Percentiles rank a stretch among this genome's conserved stretches.
Evolutionary conservation across 2,888 invertebrate species (phyloP).

Genomic region (Chalcis sispes): DNA sequence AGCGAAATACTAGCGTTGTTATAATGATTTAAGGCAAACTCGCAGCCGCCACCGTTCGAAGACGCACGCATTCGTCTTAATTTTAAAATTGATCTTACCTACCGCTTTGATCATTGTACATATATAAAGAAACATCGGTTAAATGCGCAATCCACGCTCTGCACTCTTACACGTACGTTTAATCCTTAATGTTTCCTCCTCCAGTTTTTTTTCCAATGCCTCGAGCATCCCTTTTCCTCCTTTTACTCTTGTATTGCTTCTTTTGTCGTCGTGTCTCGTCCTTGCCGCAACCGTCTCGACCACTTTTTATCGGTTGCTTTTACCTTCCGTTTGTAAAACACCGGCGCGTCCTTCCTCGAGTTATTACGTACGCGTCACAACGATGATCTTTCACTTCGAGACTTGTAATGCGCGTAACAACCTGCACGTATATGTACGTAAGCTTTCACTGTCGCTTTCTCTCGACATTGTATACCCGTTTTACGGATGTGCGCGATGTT

Average conservation of each 20-base stretch:
- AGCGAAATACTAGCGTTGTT: neutral
- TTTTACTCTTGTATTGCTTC: too few species aligned
- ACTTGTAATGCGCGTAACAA: too few species aligned
- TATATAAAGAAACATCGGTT: too few species aligned
- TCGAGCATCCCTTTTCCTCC: too few species aligned
- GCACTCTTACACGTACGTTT: neutral
- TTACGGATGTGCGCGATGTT: conserved; percentile 31
- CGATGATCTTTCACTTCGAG: conserved; percentile 43
- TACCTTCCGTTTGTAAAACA: neutral
- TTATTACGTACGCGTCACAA: conserved; percentile 4
- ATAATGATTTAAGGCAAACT: conserved; percentile 26
- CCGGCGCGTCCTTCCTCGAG: neutral
- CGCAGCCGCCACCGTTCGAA: neutral
- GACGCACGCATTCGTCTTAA: conserved; percentile 36
- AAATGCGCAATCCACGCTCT: neutral
- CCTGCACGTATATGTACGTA: conserved; percentile 1
- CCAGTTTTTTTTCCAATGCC: neutral
- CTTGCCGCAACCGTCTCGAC: neutral
- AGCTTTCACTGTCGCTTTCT: conserved; percentile 54
- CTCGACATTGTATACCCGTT: conserved; percentile 18
- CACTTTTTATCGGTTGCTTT: conserved; percentile 26
- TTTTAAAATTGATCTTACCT: conserved; percentile 29
- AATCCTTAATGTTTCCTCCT: too few species aligned
- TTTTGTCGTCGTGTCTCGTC: neutral
- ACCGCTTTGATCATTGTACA: neutral